These are phyloP conservation scores for Eutrigla gurnardus DNA, from an alignment of 2,797 vertebrate genomes.

Conservation along the genomic window DNA sequence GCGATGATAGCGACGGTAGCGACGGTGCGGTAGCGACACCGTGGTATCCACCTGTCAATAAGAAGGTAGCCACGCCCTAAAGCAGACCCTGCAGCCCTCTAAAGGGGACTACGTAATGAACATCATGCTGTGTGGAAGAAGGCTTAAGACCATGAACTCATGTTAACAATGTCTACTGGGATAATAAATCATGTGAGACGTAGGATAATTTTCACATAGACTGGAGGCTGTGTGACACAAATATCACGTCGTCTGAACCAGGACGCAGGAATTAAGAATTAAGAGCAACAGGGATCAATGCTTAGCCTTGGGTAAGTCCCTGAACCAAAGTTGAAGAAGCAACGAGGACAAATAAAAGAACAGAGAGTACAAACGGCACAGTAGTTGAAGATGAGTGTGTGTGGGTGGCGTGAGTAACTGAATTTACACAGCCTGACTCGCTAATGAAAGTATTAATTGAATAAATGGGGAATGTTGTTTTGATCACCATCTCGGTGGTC, in stretches of 20 bases:
- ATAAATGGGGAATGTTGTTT: conserved; percentile 75
- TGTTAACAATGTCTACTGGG: no score
- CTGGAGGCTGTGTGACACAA: neutral
- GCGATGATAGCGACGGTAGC: no score
- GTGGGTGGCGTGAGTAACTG: conserved; percentile 45
- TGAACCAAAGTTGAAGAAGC: neutral
- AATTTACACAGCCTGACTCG: conserved; percentile 58
- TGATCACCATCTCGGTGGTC: conserved; percentile 74
- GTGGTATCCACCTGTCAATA: no score
- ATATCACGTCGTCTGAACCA: no score
- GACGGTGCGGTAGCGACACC: no score
- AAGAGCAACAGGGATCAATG: neutral
- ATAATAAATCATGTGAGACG: no score
- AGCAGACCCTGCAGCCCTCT: no score
- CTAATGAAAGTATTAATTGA: conserved; percentile 82
- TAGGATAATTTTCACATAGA: no score
- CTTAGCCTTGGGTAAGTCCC: neutral
- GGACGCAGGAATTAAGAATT: neutral
- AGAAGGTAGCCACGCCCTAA: no score
- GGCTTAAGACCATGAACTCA: no score
- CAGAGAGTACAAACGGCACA: neutral
- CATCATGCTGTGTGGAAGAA: no score
- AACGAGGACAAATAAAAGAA: conserved; percentile 17
- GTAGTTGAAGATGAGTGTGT: conserved; percentile 31
- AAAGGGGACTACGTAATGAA: no score